These are phyloP conservation scores for Drosophila ironensis DNA, from an alignment of 1,140 invertebrate species.

Conservation along the genomic window DNA sequence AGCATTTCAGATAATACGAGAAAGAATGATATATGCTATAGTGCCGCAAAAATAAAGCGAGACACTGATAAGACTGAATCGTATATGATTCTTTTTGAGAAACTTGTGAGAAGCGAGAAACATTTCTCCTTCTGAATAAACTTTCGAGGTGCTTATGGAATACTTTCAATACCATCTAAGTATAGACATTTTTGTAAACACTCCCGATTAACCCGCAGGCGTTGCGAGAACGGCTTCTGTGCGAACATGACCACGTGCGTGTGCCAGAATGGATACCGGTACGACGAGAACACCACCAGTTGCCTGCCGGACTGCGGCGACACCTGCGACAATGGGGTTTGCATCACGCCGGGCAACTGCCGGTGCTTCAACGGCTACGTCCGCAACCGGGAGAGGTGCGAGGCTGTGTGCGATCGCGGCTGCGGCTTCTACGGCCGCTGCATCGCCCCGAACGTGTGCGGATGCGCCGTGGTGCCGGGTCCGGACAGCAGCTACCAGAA, in stretches of 20 bases:
- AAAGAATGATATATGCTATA: too few relatives aligned
- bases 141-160: too few relatives aligned
- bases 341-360: conserved; percentile 83
- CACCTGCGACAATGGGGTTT: conserved; percentile 82
- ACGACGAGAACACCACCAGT: conserved; percentile 69
- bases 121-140: too few relatives aligned
- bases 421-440: conserved; percentile 76
- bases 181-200: too few relatives aligned
- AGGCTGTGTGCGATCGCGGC: conserved; percentile 65
- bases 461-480: conserved; percentile 61
- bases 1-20: too few relatives aligned
- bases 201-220: too few relatives aligned
- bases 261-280: conserved; percentile 85
- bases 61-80: too few relatives aligned
- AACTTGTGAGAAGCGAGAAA: too few relatives aligned
- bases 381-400: conserved; percentile 63
- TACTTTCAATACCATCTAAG: too few relatives aligned
- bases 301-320: conserved; percentile 73
- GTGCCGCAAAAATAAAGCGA: too few relatives aligned
- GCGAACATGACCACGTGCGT: conserved; percentile 83
- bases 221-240: conserved; percentile 85
- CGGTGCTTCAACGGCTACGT: conserved; percentile 85
- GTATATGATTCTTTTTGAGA: too few relatives aligned
- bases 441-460: conserved; percentile 70
- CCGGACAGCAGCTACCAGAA: conserved; percentile 56